Conservation (phyloP, 2,113 vertebrate species). For the Sylvia atricapilla region DNA sequence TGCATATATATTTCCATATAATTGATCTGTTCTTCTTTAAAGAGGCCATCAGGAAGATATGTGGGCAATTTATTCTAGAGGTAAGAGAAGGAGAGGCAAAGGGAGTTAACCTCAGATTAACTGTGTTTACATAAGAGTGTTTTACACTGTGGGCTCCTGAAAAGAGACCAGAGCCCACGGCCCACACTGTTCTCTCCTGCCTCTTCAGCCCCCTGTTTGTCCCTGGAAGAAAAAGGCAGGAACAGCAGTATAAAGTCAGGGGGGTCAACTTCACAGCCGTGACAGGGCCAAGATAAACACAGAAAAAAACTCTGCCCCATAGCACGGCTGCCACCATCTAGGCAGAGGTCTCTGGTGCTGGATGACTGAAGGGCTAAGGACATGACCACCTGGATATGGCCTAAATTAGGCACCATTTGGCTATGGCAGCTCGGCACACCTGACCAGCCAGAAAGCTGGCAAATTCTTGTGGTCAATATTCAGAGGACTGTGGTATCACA, state of each 20-base stretch:
- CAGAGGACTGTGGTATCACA: neutral
- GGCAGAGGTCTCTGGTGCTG: neutral
- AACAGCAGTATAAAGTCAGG: neutral
- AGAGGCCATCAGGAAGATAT: constrained; percentile 46
- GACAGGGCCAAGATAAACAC: neutral
- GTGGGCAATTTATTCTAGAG: constrained; percentile 24
- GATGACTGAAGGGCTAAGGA: neutral
- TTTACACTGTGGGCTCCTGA: neutral
- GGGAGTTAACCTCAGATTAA: constrained; percentile 29
- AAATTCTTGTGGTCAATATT: neutral
- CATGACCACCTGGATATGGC: no score
- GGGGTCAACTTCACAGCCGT: neutral
- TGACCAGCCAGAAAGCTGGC: neutral
- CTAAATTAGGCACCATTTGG: neutral
- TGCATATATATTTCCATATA: constrained; percentile 44
- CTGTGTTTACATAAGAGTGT: neutral
- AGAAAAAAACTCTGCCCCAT: neutral
- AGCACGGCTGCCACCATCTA: neutral
- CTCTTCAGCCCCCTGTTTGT: neutral
- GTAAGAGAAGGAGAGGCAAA: constrained; percentile 18
- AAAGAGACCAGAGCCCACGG: neutral
- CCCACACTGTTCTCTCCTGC: neutral
- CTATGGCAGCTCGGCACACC: neutral
- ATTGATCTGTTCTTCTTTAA: constrained; percentile 58
- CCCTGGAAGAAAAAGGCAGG: neutral